A percentile compares a stretch with the other conserved stretches of the same genome.
Conservation (phyloP, 2,797 vertebrate genomes). For the Lepus townsendii region DNA sequence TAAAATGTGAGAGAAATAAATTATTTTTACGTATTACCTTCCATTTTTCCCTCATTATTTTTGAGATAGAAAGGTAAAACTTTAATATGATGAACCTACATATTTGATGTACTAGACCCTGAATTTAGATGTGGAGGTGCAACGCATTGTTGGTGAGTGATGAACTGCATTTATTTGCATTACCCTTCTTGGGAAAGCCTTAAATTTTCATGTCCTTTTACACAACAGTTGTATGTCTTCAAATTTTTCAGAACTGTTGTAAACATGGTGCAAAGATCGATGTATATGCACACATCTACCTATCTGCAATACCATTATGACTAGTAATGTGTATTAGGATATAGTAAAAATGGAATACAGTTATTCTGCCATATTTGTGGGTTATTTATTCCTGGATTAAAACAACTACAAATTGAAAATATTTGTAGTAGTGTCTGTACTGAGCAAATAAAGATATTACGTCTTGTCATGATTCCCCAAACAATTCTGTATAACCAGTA, state of each 20-base stretch:
- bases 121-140: not conserved
- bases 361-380: not conserved
- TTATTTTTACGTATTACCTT: not conserved
- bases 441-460: not conserved
- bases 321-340: not conserved
- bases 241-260: not conserved
- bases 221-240: not conserved
- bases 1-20: not conserved
- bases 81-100: not conserved
- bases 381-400: not conserved
- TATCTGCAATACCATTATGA: not conserved
- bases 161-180: not conserved
- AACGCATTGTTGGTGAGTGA: not conserved
- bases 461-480: not conserved
- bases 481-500: not conserved
- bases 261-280: not conserved
- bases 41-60: not conserved
- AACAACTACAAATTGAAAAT: not conserved
- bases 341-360: not conserved
- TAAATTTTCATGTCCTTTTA: not conserved
- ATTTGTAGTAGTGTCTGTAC: not conserved
- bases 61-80: conserved; percentile 3
- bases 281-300: no score
- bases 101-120: not conserved
- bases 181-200: not conserved